These are phyloP conservation scores for Morbakka virulenta DNA, from an alignment of 30 jellyfish, hydroid and myxozoan genomes.

Conservation along the genomic window DNA sequence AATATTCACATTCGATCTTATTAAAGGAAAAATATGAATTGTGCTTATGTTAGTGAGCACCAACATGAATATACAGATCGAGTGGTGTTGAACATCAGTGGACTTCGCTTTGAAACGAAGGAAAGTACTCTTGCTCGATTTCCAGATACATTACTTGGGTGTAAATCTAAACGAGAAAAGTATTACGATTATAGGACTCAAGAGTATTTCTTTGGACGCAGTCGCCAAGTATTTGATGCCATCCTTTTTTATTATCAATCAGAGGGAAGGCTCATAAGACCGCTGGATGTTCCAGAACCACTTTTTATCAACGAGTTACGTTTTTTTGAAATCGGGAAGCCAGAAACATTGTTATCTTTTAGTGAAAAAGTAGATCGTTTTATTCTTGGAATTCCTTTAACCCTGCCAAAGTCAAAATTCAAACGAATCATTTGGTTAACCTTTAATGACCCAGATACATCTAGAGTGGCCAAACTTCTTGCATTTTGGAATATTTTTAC, in stretches of 20 bases:
- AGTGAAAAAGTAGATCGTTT: conserved; percentile 62
- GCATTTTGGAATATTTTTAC: conserved; percentile 20
- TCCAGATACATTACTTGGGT: conserved; percentile 81
- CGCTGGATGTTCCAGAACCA: conserved; percentile 56
- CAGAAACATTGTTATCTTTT: conserved; percentile 25
- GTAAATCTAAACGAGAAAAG: conserved; percentile 31
- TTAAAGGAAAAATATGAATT: too few relatives aligned
- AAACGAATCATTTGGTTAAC: conserved; percentile 39
- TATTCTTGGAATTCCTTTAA: conserved; percentile 34
- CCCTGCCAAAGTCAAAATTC: conserved; percentile 31
- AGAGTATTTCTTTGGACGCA: conserved; percentile 66
- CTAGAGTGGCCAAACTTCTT: conserved; percentile 30
- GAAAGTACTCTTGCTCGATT: conserved; percentile 76
- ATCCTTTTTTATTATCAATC: conserved; percentile 75
- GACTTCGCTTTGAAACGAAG: conserved; percentile 68
- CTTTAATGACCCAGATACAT: conserved; percentile 38
- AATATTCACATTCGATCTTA: too few relatives aligned
- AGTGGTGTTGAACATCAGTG: conserved; percentile 66
- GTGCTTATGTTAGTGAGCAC: too few relatives aligned
- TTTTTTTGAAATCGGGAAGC: conserved; percentile 62
- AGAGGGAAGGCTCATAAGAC: conserved; percentile 60
- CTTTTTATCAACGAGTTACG: conserved; percentile 50
- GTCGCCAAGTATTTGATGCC: conserved; percentile 72
- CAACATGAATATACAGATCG: conserved; percentile 51
- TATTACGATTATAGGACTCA: conserved; percentile 46